phyloP scores from a whole-genome alignment of 2,113 vertebrate genomes.

The Cinclus mexicanus region DNA sequence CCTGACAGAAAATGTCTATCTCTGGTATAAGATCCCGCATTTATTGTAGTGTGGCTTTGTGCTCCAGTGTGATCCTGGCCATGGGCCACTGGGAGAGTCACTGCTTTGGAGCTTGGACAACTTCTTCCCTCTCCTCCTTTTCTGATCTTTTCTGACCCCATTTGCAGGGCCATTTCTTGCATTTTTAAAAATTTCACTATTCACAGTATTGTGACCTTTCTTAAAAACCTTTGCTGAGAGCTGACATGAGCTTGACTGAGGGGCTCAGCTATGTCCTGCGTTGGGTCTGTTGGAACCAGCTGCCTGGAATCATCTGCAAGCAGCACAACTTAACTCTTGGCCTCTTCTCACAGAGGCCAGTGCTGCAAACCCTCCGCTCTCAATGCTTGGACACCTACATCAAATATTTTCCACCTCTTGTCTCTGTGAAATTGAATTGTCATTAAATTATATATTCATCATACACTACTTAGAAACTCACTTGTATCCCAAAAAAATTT shows the following conservation, averaged over 20 bases:
- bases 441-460: not conserved
- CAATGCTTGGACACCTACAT: not conserved
- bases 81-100: not conserved
- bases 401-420: not conserved
- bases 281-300: not conserved
- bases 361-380: not conserved
- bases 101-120: not conserved
- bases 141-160: too few relatives aligned
- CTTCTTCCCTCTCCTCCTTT: not conserved
- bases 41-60: not conserved
- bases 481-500: not conserved
- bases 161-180: not conserved
- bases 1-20: not conserved
- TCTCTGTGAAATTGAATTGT: not conserved
- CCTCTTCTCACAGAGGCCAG: not conserved
- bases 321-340: not conserved
- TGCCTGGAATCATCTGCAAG: not conserved
- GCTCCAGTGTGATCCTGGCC: accelerated
- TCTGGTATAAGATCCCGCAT: not conserved
- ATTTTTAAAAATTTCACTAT: not conserved
- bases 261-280: not conserved
- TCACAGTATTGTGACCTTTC: not conserved
- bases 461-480: not conserved
- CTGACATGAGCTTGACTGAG: not conserved
- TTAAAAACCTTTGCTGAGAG: not conserved